Evolutionary conservation across 2,113 vertebrate species (phyloP).

Genomic region (Cynopterus brachyotis): DNA sequence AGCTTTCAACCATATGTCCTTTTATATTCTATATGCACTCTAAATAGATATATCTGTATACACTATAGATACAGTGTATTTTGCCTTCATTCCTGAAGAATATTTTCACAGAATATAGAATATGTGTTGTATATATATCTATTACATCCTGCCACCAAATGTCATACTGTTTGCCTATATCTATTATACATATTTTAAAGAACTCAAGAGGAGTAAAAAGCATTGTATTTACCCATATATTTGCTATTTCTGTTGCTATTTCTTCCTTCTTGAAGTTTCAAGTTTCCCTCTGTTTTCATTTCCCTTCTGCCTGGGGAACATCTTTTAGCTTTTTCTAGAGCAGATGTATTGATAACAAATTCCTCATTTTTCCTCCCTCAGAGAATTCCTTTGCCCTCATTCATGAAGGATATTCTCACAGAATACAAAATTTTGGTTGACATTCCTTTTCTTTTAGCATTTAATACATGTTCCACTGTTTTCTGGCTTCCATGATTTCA

Average conservation of each 20-base stretch:
- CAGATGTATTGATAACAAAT: neutral
- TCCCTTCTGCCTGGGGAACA: neutral
- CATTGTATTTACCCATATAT: neutral
- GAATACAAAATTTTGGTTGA: neutral
- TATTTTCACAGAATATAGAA: no score
- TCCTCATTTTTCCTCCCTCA: neutral
- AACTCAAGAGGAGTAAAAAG: neutral
- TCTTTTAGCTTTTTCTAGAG: neutral
- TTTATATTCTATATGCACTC: neutral
- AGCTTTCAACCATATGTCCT: neutral
- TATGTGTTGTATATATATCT: neutral
- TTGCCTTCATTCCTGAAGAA: no score
- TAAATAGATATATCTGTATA: no score
- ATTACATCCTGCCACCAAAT: neutral
- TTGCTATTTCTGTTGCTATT: neutral
- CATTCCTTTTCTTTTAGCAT: neutral
- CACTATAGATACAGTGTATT: no score
- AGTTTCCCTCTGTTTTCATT: neutral
- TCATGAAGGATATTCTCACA: neutral
- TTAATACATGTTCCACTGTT: neutral
- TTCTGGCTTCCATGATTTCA: neutral
- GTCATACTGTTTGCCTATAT: neutral
- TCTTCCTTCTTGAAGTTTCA: neutral
- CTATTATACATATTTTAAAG: neutral
- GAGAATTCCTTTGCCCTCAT: neutral